These are phyloP conservation scores for Plecotus auritus DNA, from an alignment of 2,113 vertebrate genomes.

Conservation along the genomic window DNA sequence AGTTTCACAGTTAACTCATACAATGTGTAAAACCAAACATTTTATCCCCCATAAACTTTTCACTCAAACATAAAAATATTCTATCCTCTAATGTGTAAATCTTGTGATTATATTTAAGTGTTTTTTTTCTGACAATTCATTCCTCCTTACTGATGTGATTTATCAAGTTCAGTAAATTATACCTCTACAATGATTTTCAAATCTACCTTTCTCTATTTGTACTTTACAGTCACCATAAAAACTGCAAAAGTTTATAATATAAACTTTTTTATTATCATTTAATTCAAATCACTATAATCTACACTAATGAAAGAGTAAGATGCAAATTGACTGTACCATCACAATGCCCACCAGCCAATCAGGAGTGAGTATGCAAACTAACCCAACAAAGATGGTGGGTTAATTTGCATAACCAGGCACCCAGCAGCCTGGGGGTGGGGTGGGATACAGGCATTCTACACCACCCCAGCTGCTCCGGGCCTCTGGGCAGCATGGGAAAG, in stretches of 20 bases:
- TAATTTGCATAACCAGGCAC: no score
- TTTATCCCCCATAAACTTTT: neutral
- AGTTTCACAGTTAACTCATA: neutral
- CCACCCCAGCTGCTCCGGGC: no score
- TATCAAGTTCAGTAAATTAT: neutral
- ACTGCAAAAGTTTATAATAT: no score
- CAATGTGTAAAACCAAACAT: neutral
- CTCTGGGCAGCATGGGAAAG: no score
- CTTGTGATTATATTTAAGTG: neutral
- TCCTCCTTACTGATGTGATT: neutral
- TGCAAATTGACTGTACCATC: no score
- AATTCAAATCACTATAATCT: neutral
- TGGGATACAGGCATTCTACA: no score
- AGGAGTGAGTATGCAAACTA: no score
- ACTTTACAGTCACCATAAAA: neutral
- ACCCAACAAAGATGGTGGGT: no score
- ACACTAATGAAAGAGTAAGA: no score
- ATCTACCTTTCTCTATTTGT: neutral
- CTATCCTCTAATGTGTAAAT: neutral
- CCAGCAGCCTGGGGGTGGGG: no score
- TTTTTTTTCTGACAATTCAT: neutral
- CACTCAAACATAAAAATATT: neutral
- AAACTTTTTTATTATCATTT: neutral
- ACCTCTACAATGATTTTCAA: neutral
- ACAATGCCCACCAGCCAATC: no score